Conservation (phyloP, 2,113 vertebrate genomes). For the Labeo catla region DNA sequence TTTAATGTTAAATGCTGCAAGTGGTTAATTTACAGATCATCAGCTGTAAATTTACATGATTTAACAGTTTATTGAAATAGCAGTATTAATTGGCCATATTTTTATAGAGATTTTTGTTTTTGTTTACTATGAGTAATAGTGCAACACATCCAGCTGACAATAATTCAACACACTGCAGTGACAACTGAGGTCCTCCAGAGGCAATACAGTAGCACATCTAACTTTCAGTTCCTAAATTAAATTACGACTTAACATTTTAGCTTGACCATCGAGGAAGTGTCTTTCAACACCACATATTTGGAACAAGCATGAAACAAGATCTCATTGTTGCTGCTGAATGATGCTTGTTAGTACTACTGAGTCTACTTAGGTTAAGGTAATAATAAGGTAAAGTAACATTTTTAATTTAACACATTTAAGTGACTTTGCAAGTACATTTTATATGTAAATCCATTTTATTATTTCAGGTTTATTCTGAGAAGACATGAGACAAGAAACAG, state of each 20-base stretch:
- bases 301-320: neutral
- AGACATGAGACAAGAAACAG: neutral
- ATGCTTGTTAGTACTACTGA: neutral
- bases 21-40: no score
- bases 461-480: conserved; percentile 1
- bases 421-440: neutral
- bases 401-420: neutral
- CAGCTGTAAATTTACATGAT: no score
- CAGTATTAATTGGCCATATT: no score
- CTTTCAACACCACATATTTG: neutral
- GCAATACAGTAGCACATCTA: neutral
- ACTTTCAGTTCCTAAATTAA: neutral
- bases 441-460: neutral
- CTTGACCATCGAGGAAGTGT: neutral
- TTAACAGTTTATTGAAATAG: no score
- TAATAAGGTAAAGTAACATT: no score
- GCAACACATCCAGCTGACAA: neutral
- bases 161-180: neutral
- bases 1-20: no score
- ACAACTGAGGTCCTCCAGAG: neutral
- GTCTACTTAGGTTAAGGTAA: neutral
- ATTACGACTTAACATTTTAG: neutral
- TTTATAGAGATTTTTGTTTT: no score
- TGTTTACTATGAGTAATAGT: neutral
- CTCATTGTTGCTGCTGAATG: neutral